Percentiles rank a stretch among this genome's conserved stretches.
phyloP scores from a whole-genome alignment of 2,113 vertebrate species.

The Emydocephalus ijimae region DNA sequence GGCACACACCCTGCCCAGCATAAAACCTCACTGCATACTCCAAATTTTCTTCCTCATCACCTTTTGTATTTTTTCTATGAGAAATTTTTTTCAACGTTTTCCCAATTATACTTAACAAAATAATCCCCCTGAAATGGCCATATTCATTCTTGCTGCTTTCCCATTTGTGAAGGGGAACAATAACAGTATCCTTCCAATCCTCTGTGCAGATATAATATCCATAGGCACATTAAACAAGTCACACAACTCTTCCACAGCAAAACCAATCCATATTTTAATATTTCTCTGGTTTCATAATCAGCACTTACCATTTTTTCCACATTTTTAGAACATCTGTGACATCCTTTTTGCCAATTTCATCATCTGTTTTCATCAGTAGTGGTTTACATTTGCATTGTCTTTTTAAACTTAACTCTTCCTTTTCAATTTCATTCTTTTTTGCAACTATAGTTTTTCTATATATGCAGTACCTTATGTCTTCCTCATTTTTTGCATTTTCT shows the following conservation, averaged over 20 bases:
- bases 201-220: background rate
- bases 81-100: background rate
- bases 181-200: background rate
- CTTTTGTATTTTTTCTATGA: background rate
- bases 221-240: background rate
- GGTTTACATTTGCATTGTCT: background rate
- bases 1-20: background rate
- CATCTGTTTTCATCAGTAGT: background rate
- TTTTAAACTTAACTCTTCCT: background rate
- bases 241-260: background rate
- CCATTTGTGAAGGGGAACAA: background rate
- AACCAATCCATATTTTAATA: background rate
- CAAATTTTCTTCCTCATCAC: background rate
- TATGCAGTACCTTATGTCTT: background rate
- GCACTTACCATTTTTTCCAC: background rate
- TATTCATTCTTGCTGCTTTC: background rate
- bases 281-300: background rate
- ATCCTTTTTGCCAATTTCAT: background rate
- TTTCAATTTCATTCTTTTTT: background rate
- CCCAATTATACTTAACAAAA: background rate
- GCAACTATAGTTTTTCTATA: background rate
- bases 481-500: background rate
- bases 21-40: background rate
- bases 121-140: background rate
- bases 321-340: background rate